Conservation (phyloP, 2,797 vertebrate genomes). For the Phalloptychus januarius region DNA sequence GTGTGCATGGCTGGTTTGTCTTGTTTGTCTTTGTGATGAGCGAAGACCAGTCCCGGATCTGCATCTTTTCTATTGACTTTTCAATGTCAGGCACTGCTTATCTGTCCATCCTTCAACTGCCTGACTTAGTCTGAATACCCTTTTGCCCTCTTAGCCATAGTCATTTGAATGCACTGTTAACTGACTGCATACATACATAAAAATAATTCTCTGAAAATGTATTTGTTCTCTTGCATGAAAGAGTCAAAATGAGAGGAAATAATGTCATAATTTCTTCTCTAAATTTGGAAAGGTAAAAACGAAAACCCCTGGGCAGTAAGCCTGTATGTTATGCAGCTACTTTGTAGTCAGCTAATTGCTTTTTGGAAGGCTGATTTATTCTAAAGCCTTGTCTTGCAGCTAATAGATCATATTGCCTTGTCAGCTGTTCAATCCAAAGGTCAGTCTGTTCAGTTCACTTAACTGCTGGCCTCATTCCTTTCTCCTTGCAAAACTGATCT, state of each 20-base stretch:
- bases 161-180: background rate
- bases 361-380: conserved; percentile 43
- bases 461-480: conserved; percentile 22
- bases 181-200: background rate
- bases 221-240: background rate
- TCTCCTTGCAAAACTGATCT: conserved; percentile 30
- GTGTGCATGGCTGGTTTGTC: background rate
- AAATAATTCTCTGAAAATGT: background rate
- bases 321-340: conserved; percentile 22
- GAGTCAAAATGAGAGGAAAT: background rate
- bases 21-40: background rate
- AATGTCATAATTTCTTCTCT: background rate
- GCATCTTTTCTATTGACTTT: background rate
- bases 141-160: background rate
- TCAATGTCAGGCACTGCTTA: background rate
- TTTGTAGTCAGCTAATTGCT: conserved; percentile 40
- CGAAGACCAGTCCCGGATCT: background rate
- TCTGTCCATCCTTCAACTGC: background rate
- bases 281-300: background rate
- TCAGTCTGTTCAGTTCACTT: conserved; percentile 44
- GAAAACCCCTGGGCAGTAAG: conserved; percentile 5
- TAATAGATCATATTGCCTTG: conserved; percentile 54
- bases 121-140: background rate
- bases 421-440: conserved; percentile 59
- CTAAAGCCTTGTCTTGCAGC: conserved; percentile 39